phyloP scores from a whole-genome alignment of 2,797 vertebrate genomes.

The Lophura swinhoii region DNA sequence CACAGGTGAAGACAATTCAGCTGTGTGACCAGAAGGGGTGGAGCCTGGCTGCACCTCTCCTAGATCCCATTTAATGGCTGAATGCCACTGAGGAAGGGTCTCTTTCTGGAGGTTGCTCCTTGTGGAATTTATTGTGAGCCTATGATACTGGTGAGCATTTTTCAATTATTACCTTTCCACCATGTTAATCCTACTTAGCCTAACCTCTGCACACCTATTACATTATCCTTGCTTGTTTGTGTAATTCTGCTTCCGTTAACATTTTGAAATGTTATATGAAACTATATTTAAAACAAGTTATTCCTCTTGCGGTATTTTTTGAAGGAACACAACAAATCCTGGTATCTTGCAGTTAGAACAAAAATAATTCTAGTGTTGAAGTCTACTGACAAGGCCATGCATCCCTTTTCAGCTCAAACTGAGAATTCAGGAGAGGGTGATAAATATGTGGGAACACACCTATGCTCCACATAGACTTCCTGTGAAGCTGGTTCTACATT shows the following conservation, averaged over 20 bases:
- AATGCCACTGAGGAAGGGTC: too few species aligned
- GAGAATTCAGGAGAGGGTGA: neutral
- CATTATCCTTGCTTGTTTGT: neutral
- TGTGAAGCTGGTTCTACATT: neutral
- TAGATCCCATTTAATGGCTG: too few species aligned
- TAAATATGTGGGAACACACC: neutral
- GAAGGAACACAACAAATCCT: neutral
- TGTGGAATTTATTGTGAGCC: too few species aligned
- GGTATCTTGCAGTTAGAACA: neutral
- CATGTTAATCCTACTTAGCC: too few species aligned
- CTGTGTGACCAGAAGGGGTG: too few species aligned
- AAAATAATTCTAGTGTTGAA: neutral
- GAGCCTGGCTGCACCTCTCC: too few species aligned
- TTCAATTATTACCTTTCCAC: too few species aligned
- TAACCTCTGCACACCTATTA: too few species aligned
- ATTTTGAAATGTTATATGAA: neutral
- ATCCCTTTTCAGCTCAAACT: neutral
- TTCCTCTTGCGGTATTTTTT: neutral
- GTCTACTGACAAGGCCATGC: neutral
- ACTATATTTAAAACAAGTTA: neutral
- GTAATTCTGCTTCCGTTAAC: neutral
- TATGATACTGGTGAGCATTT: too few species aligned
- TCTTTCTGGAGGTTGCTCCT: too few species aligned
- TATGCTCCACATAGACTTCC: neutral
- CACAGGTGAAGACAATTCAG: too few species aligned